Conservation (phyloP, 2,797 vertebrate genomes). For the Periparus ater region DNA sequence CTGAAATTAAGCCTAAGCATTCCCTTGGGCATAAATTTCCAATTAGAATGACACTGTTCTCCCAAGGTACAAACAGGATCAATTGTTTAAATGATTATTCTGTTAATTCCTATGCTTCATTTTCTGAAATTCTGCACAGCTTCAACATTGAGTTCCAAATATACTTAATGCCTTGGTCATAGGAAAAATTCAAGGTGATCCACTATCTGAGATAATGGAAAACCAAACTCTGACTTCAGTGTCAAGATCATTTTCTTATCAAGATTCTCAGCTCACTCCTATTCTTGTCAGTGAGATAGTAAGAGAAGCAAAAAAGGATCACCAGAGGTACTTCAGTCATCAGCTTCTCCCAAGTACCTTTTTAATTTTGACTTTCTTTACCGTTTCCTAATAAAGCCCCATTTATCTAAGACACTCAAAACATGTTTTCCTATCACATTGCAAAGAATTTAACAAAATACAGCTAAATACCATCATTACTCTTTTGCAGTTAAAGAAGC, state of each 20-base stretch:
- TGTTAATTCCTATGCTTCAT: background rate
- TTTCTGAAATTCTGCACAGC: background rate
- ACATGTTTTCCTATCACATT: background rate
- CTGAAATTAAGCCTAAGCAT: background rate
- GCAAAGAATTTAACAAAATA: background rate
- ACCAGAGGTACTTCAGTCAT: background rate
- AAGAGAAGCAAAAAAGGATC: background rate
- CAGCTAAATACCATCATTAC: background rate
- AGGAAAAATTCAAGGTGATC: background rate
- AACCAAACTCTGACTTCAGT: background rate
- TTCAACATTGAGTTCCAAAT: background rate
- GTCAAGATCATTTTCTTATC: background rate
- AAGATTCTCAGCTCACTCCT: background rate
- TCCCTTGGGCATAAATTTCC: background rate
- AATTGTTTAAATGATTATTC: background rate
- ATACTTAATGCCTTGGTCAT: background rate
- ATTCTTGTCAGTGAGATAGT: background rate
- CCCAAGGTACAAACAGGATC: fast-evolving
- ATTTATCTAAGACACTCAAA: background rate
- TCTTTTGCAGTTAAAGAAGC: background rate
- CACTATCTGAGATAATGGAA: background rate
- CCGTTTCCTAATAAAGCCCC: background rate
- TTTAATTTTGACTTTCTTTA: background rate
- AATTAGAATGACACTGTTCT: background rate
- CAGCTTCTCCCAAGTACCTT: background rate